Percentiles rank a stretch among this genome's conserved stretches.
Conservation (phyloP, 2,888 invertebrate genomes). For the Limulus polyphemus region DNA sequence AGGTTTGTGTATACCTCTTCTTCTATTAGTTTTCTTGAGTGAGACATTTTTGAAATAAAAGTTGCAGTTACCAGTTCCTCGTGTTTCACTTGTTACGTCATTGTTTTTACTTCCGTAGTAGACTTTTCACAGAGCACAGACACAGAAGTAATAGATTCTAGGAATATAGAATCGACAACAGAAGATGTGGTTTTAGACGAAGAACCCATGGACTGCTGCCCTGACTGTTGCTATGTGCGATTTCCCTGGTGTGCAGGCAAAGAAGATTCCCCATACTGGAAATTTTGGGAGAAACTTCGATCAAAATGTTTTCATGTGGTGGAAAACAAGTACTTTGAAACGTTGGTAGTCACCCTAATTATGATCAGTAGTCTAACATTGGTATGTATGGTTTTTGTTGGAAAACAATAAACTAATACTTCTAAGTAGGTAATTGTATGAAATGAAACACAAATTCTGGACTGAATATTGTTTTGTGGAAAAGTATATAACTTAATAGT, state of each 20-base stretch:
- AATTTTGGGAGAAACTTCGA: slow-evolving; percentile 90
- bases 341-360: slow-evolving; percentile 97
- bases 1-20: no score
- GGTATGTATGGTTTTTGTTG: slow-evolving; percentile 46
- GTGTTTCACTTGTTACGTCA: no score
- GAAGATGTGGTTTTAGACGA: slow-evolving; percentile 55
- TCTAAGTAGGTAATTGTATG: no score
- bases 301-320: slow-evolving; percentile 87
- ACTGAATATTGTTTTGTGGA: no score
- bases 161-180: slow-evolving; percentile 60
- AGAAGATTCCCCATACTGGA: slow-evolving; percentile 76
- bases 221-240: slow-evolving; percentile 47
- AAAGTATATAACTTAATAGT: no score
- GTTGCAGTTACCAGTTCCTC: no score
- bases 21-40: no score
- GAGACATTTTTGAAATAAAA: no score
- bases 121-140: slow-evolving; percentile 11
- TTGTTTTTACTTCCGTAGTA: no score
- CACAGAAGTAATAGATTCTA: slow-evolving; percentile 26
- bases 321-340: slow-evolving; percentile 98
- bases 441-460: no score
- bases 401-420: no score
- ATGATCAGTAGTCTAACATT: slow-evolving; percentile 92
- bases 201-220: slow-evolving; percentile 86
- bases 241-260: slow-evolving; percentile 48